These are phyloP conservation scores for Catharus fuscescens DNA, from an alignment of 2,113 vertebrate genomes.

Conservation along the genomic window DNA sequence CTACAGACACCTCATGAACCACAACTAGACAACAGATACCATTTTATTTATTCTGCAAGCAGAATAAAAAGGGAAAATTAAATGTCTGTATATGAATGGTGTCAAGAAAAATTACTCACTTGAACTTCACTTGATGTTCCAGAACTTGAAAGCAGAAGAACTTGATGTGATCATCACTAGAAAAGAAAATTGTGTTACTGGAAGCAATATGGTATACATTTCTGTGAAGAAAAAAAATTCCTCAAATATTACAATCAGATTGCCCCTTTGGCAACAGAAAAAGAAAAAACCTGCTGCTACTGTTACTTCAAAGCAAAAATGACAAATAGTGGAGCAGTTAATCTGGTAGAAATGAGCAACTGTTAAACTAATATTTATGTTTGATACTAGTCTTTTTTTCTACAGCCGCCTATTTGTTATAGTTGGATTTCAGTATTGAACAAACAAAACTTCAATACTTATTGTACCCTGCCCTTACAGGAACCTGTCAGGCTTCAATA, in stretches of 20 bases:
- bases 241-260: not conserved
- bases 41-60: not conserved
- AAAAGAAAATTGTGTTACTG: slow-evolving; percentile 9
- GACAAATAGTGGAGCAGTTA: not conserved
- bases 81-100: not conserved
- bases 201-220: not conserved
- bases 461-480: not conserved
- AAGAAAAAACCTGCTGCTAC: not conserved
- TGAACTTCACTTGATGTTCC: slow-evolving; percentile 97
- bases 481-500: not conserved
- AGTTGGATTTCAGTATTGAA: not conserved
- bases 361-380: not conserved
- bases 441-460: not conserved
- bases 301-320: not conserved
- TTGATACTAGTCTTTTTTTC: not conserved
- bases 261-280: not conserved
- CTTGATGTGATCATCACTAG: slow-evolving; percentile 96
- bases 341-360: not conserved
- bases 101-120: slow-evolving; percentile 77
- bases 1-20: not conserved
- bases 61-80: not conserved
- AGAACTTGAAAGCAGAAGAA: slow-evolving; percentile 99
- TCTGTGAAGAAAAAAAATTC: not conserved
- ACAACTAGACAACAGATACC: not conserved
- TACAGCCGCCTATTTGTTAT: not conserved